phyloP scores from a whole-genome alignment of 2,113 vertebrate species.

The Plecotus auritus region DNA sequence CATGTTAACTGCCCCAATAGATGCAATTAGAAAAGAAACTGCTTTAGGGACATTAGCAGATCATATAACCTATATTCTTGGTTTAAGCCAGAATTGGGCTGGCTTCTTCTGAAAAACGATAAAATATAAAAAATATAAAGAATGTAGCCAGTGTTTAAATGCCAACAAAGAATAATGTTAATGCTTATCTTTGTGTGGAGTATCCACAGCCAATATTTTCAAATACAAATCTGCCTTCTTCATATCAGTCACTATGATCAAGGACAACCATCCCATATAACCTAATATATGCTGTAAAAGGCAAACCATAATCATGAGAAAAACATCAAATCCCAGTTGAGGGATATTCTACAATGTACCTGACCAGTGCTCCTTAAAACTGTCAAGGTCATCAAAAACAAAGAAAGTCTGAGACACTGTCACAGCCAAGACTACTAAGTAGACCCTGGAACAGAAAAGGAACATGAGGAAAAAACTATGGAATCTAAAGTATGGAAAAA shows the following conservation, averaged over 20 bases:
- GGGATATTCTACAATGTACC: neutral
- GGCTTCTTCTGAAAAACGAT: conserved; percentile 4
- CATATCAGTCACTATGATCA: neutral
- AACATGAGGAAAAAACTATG: conserved; percentile 3
- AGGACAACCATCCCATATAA: neutral
- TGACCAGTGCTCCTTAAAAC: neutral
- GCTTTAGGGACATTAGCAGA: conserved; percentile 25
- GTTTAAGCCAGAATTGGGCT: conserved; percentile 19
- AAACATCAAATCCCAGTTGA: neutral
- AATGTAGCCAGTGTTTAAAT: neutral
- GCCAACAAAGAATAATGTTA: neutral
- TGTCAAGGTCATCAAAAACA: conserved; percentile 26
- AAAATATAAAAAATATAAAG: neutral
- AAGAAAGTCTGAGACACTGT: neutral
- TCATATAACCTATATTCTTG: neutral
- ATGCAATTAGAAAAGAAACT: conserved; percentile 41
- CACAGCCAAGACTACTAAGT: neutral
- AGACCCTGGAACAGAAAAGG: neutral
- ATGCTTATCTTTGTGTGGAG: neutral
- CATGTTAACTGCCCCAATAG: conserved; percentile 44
- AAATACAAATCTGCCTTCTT: conserved; percentile 30
- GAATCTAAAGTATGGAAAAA: neutral
- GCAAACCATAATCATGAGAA: neutral
- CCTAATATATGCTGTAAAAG: neutral
- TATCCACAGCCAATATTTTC: neutral